Percentiles rank a stretch among this genome's conserved stretches.
Conservation (phyloP, 2,113 vertebrate genomes). For the Pseudois nayaur region DNA sequence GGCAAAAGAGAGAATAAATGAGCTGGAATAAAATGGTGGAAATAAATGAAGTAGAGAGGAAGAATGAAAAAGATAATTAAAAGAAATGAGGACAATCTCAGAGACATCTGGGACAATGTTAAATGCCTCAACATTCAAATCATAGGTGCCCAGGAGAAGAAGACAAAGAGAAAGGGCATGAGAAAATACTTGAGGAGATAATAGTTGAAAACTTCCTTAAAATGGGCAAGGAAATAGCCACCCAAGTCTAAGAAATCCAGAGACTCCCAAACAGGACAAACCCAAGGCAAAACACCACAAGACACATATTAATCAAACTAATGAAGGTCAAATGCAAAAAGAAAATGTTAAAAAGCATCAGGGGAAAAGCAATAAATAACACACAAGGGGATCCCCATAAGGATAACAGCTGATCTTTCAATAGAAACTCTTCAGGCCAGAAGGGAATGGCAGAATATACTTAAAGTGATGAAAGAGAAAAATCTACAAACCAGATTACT, state of each 20-base stretch:
- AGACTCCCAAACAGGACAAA: background rate
- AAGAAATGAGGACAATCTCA: background rate
- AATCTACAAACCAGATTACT: background rate
- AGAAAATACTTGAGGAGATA: background rate
- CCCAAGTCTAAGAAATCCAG: background rate
- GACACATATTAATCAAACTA: background rate
- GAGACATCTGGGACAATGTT: background rate
- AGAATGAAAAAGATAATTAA: background rate
- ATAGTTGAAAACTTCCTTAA: background rate
- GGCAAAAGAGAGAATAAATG: background rate
- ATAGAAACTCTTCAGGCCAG: background rate
- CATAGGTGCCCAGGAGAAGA: background rate
- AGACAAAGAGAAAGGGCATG: background rate
- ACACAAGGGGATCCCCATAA: background rate
- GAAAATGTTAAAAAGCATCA: background rate
- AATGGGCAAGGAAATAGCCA: background rate
- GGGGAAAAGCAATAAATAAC: background rate
- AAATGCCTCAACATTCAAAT: background rate
- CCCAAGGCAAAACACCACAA: background rate
- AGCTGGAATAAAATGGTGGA: background rate
- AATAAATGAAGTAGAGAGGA: background rate
- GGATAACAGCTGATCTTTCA: background rate
- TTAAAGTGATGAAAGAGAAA: background rate
- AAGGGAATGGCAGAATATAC: background rate
- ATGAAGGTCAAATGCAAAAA: background rate